Base-by-base conservation (phyloP, 2,888 invertebrate species). In the Hydrotaea diabolus region DNA sequence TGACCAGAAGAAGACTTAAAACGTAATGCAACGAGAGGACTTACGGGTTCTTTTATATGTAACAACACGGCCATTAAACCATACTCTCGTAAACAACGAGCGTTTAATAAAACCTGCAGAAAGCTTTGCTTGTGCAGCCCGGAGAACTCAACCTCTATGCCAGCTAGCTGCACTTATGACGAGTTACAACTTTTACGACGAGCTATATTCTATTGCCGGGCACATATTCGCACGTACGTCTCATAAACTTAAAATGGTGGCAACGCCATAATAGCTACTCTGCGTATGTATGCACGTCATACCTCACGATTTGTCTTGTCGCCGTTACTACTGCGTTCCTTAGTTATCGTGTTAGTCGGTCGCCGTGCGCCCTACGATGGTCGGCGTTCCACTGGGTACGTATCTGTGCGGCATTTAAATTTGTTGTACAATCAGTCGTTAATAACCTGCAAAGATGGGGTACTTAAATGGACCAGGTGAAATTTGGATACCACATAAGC, bases 241-340 rank as follows among this genome's bases (percentile, higher is more conserved):
- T 66, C 64, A 66, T 66, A 66, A 66, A 66, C 39, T 15, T 43
- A 43, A 66, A 8, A 39, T 43, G 66, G 43, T 43, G 39, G 66
- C 66, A 66, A 64, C 39, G 66, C 43, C 13, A 66, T 11, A 31
- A 15, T 31, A 31, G 43, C 17, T 62, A 39, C 13, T 59, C 13
- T 11, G 23, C 36, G 39, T 23, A 26, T 72, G 62, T 31, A 31
- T 64, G 21, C n/a, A 59, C 26, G 59, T 75, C 49, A 71, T 75
- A 75, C 36, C 55, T 57, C 71, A 72, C 43, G 43, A 72, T 71
- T 64, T 59, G 57, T 39, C 19, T 53, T 74, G 69, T 77, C 74
- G 74, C 77, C 74, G 77, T 83, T 80, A 83, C 77, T 80, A 57
- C 55, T 31, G 31, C 31, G 31, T 31, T 66, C 64, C 43, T 66